phyloP scores from a whole-genome alignment of 2,888 invertebrate genomes.

The Heliconius ethilla region DNA sequence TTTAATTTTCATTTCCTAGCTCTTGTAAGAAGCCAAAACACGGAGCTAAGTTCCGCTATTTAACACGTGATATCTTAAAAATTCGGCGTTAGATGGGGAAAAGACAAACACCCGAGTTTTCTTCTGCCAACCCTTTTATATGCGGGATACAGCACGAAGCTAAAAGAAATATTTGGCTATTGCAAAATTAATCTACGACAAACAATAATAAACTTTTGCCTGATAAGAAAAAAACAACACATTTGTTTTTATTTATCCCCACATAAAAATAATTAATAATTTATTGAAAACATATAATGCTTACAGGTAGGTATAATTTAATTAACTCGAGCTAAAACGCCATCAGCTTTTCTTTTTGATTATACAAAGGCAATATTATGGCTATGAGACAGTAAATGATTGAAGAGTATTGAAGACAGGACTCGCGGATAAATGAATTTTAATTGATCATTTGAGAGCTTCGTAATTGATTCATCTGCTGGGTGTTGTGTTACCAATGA shows the following conservation, averaged over 20 bases:
- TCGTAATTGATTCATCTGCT: constrained; percentile 74
- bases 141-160: too few relatives aligned
- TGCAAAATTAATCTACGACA: too few relatives aligned
- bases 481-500: constrained; percentile 74
- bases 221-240: not conserved
- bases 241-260: not conserved
- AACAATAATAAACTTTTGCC: not conserved
- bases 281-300: not conserved
- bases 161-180: too few relatives aligned
- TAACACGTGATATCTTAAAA: too few relatives aligned
- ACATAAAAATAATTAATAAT: not conserved
- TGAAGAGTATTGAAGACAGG: constrained; percentile 71
- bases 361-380: constrained; percentile 54
- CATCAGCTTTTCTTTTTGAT: constrained; percentile 20
- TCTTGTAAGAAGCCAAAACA: too few relatives aligned
- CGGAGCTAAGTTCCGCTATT: too few relatives aligned
- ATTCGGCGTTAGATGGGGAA: too few relatives aligned
- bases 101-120: too few relatives aligned
- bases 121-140: too few relatives aligned
- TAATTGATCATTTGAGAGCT: constrained; percentile 66
- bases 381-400: constrained; percentile 66
- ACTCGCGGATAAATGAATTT: constrained; percentile 76
- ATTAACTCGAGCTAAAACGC: constrained; percentile 2
- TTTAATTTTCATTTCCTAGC: too few relatives aligned
- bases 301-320: not conserved